A percentile compares a stretch with the other conserved stretches of the same genome.
Conservation (phyloP, 2,113 vertebrate species). For the Pedetes capensis region DNA sequence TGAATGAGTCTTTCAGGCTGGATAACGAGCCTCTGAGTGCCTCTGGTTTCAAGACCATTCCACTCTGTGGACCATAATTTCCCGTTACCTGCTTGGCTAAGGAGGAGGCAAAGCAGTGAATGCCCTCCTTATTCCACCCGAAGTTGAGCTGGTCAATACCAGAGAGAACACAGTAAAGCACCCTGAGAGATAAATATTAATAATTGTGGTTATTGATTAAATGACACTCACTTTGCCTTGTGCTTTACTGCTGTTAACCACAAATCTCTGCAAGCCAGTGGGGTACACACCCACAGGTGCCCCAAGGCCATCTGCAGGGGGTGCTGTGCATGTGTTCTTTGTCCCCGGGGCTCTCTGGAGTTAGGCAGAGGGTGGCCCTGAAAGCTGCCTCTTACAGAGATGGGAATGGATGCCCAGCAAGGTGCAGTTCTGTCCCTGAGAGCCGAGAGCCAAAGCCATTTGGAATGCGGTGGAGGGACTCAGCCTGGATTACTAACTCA, state of each 20-base stretch:
- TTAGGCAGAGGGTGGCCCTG: background rate
- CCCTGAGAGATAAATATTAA: background rate
- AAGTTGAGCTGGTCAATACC: background rate
- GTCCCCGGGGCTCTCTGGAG: background rate
- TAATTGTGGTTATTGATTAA: background rate
- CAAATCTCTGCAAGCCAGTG: background rate
- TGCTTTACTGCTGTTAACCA: background rate
- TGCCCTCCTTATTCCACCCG: background rate
- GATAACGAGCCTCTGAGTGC: background rate
- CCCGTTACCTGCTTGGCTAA: background rate
- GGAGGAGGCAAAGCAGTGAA: background rate
- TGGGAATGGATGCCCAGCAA: background rate
- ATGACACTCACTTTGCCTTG: background rate
- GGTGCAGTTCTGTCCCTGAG: background rate
- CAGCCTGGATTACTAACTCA: background rate
- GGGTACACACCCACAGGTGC: background rate
- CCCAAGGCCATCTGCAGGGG: background rate
- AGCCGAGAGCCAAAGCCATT: rapidly evolving
- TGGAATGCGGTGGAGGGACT: background rate
- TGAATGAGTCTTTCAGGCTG: background rate
- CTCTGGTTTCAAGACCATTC: background rate
- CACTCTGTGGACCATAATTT: background rate
- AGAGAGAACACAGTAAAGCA: background rate
- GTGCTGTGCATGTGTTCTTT: background rate
- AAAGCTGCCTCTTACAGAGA: background rate